Base-by-base conservation (phyloP, 2,888 invertebrate species). In the Pseudococcus viburni region DNA sequence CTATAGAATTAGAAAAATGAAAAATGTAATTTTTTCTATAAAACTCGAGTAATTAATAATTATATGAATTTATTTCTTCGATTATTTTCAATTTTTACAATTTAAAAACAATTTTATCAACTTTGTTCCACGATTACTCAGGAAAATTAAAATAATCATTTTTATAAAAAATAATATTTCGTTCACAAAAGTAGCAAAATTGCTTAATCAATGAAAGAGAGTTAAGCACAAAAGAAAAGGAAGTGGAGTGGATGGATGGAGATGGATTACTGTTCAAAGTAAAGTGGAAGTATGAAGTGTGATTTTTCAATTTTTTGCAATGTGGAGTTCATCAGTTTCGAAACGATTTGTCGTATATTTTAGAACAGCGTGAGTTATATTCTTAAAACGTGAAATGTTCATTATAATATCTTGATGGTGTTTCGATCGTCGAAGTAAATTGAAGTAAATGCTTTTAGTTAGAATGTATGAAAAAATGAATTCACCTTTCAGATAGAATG, bases 401-500 rank as follows among this genome's bases (percentile, higher is more conserved):
- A n/a, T 64, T 39, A 4, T 77, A 6, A 17, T 39, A 77, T 6
- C 73, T 6, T 39, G 39, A 39, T 39, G 17, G 39, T 83, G 80
- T 46, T 19, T 83, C 19, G 11, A 42, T 26, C 19, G 12, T 33
- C 33, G 7, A 83, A 46, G 19, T 83, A 7, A 39, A 11, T 83
- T 19, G 3, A 42, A 80, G 17, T 39, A 42, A 8, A 39, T 83
- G 80, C 26, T 19, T 83, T 46, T 39, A 7, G 80, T 46, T n/a
- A 42, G 12, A 83, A 46, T 42, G 80, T 83, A 19, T 83, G 46
- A 83, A 42, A 46, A 83, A 83, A 83, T 83, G 80, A 83, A 83
- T 83, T 83, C 46, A 39, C 80, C 42, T n/a, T 83, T 46, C 80
- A 46, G 46, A 46, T 83, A 77, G 80, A 46, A 46, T 83, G 80